These are phyloP conservation scores for Pseudoips prasinana DNA, from an alignment of 2,888 invertebrate genomes.

Conservation along the genomic window DNA sequence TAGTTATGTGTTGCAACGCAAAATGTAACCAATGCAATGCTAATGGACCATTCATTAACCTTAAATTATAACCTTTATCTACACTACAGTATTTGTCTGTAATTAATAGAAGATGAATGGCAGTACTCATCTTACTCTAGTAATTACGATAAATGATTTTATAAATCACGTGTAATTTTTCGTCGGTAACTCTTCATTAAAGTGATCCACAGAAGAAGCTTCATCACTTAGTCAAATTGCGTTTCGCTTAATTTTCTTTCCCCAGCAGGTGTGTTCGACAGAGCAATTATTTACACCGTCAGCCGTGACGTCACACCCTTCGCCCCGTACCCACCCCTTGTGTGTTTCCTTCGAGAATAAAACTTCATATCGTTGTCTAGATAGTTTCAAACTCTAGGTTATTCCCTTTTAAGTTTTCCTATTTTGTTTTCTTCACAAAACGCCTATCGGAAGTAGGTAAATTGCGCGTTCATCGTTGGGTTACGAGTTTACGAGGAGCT, in stretches of 20 bases:
- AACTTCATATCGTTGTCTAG: conserved; percentile 60
- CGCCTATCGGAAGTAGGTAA: conserved; percentile 41
- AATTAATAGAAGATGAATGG: too few relatives aligned
- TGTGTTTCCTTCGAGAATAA: conserved; percentile 52
- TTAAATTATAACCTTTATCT: too few relatives aligned
- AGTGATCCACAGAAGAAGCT: conserved; percentile 76
- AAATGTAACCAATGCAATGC: conserved; percentile 44
- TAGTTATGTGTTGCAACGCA: conserved; percentile 49
- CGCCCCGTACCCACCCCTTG: conserved; percentile 34
- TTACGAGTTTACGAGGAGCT: conserved; percentile 8
- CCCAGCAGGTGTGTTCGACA: conserved; percentile 81
- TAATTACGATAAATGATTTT: too few relatives aligned
- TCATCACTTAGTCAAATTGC: conserved; percentile 82
- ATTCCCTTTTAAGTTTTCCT: conserved; percentile 51
- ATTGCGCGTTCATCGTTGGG: conserved; percentile 34
- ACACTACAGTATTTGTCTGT: too few relatives aligned
- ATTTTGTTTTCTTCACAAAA: conserved; percentile 42
- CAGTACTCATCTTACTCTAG: too few relatives aligned
- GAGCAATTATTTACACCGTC: conserved; percentile 81
- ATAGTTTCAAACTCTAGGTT: conserved; percentile 62
- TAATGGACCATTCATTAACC: conserved; percentile 48
- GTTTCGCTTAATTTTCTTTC: conserved; percentile 82
- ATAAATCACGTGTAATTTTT: conserved; percentile 60
- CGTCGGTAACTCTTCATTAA: conserved; percentile 76
- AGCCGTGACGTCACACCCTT: conserved; percentile 67